Conservation (phyloP, 2,797 vertebrate genomes). For the Eulemur mongoz region DNA sequence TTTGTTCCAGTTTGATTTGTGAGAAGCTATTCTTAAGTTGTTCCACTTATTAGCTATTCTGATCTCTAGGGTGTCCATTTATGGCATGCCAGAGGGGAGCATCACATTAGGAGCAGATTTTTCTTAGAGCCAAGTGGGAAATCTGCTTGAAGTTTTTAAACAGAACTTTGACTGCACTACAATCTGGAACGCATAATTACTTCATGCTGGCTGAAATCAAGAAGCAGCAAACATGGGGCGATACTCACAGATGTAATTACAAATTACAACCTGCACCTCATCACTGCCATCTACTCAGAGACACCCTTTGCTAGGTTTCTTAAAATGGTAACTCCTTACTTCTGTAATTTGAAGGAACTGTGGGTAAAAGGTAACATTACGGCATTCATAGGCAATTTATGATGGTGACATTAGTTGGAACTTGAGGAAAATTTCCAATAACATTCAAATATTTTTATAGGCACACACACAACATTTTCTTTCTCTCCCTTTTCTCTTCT, state of each 20-base stretch:
- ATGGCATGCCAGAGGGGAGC: neutral
- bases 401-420: neutral
- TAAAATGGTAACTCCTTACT: conserved; percentile 28
- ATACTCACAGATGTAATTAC: conserved; percentile 41
- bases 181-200: conserved; percentile 67
- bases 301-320: conserved; percentile 23
- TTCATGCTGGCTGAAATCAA: conserved; percentile 59
- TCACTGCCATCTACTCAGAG: neutral
- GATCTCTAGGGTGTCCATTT: conserved; percentile 50
- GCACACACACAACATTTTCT: neutral
- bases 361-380: neutral
- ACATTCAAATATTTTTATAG: conserved; percentile 17
- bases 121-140: conserved; percentile 53
- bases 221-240: conserved; percentile 60
- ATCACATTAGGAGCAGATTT: neutral
- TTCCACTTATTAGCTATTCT: conserved; percentile 50
- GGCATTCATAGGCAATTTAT: neutral
- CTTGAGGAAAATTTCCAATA: neutral
- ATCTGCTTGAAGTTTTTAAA: conserved; percentile 47
- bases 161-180: conserved; percentile 44
- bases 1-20: conserved; percentile 33
- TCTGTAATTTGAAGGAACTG: neutral
- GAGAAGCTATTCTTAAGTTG: conserved; percentile 20
- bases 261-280: conserved; percentile 54
- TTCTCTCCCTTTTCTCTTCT: neutral